Evolutionary conservation across 1,140 invertebrate species (phyloP).

Genomic region (Contarinia nasturtii): DNA sequence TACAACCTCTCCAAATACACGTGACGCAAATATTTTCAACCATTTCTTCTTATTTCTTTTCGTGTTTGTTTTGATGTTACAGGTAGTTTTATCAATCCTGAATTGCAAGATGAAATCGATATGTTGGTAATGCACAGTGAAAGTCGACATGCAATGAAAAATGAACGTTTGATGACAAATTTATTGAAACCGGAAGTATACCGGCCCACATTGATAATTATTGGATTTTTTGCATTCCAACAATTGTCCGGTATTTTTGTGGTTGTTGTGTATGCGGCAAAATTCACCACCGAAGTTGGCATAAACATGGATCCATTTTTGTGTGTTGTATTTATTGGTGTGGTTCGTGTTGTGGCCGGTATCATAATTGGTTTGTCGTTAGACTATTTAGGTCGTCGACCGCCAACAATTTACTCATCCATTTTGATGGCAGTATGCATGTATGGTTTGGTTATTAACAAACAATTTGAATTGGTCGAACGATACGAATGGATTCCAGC

Average conservation of each 20-base stretch:
- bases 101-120: slow-evolving; percentile 4
- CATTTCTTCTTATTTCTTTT: no score
- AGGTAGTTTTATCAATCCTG: background rate
- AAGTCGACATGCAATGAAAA: background rate
- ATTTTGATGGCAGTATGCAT: slow-evolving; percentile 38
- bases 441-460: slow-evolving; percentile 25
- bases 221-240: slow-evolving; percentile 52
- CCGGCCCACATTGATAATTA: slow-evolving; percentile 42
- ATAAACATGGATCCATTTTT: slow-evolving; percentile 34
- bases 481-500: slow-evolving; percentile 17
- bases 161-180: slow-evolving; percentile 18
- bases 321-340: slow-evolving; percentile 32
- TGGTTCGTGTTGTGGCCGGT: slow-evolving; percentile 30
- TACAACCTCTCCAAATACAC: no score
- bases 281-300: slow-evolving; percentile 38
- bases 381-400: slow-evolving; percentile 33
- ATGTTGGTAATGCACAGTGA: slow-evolving; percentile 9
- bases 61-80: no score
- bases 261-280: slow-evolving; percentile 50
- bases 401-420: slow-evolving; percentile 36
- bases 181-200: slow-evolving; percentile 28
- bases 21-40: no score
- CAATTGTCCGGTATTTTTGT: slow-evolving; percentile 61
- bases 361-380: slow-evolving; percentile 30
- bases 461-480: slow-evolving; percentile 7